A percentile compares a stretch with the other conserved stretches of the same genome.
These are phyloP conservation scores for Tipula vernalis DNA, from an alignment of 2,888 invertebrate species.

Conservation along the genomic window DNA sequence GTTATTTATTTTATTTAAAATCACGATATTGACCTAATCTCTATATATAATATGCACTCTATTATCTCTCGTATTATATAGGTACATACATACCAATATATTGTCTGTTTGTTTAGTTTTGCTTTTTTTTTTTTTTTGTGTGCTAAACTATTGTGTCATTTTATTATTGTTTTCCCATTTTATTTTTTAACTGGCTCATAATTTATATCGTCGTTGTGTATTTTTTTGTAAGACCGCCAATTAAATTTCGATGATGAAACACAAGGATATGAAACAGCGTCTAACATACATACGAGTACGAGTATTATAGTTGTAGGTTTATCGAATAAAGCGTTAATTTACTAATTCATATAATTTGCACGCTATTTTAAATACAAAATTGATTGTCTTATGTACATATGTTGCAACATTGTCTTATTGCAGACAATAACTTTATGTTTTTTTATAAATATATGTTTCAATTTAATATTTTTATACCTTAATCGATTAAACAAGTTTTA, in stretches of 20 bases:
- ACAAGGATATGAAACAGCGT: background rate
- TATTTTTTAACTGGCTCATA: background rate
- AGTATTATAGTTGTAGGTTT: background rate
- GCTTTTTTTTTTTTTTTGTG: background rate
- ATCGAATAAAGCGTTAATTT: background rate
- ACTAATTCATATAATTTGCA: background rate
- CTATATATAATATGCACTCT: background rate
- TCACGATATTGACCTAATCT: constrained; percentile 4
- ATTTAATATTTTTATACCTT: background rate
- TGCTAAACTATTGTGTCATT: background rate
- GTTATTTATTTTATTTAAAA: background rate
- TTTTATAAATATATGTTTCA: background rate
- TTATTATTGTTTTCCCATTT: background rate
- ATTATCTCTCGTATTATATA: background rate
- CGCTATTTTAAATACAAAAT: background rate
- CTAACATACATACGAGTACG: background rate
- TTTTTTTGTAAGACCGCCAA: background rate
- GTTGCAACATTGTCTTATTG: background rate
- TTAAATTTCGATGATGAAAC: background rate
- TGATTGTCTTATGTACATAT: background rate
- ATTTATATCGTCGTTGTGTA: background rate
- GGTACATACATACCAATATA: background rate
- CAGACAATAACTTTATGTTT: background rate
- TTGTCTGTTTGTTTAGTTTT: background rate
- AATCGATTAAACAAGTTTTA: background rate